These are phyloP conservation scores for Crossaster papposus DNA, from an alignment of 53 echinoderm and acorn worm species.

Conservation along the genomic window DNA sequence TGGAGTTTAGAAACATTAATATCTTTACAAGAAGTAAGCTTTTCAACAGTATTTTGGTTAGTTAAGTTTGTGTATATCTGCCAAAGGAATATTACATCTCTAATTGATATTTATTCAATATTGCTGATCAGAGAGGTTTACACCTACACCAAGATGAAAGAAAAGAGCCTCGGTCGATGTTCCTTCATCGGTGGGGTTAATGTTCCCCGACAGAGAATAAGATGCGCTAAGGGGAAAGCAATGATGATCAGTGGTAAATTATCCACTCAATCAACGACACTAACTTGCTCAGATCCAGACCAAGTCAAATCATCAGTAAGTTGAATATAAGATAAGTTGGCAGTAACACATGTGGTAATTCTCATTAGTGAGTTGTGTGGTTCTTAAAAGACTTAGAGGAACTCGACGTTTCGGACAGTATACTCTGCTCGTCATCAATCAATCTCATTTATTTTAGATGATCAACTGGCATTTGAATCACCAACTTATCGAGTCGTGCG, in stretches of 20 bases:
- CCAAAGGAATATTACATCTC: too few relatives aligned
- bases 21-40: too few relatives aligned
- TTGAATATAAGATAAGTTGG: background rate
- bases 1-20: too few relatives aligned
- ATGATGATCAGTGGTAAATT: background rate
- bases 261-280: background rate
- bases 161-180: conserved; percentile 31
- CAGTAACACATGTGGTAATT: too few relatives aligned
- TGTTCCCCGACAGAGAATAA: conserved; percentile 50
- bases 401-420: too few relatives aligned
- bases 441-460: conserved; percentile 16
- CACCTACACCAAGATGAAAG: conserved; percentile 71
- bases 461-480: conserved; percentile 75
- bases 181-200: background rate
- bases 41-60: too few relatives aligned
- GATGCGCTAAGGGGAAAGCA: conserved; percentile 27
- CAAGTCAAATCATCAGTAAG: conserved; percentile 23
- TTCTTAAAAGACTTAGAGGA: too few relatives aligned
- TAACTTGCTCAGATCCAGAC: background rate
- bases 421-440: background rate
- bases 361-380: too few relatives aligned
- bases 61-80: too few relatives aligned
- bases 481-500: conserved; percentile 73
- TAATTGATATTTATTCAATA: background rate
- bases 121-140: conserved; percentile 67